Base-by-base conservation (phyloP, 2,113 vertebrate genomes). In the Oncorhynchus kisutch region DNA sequence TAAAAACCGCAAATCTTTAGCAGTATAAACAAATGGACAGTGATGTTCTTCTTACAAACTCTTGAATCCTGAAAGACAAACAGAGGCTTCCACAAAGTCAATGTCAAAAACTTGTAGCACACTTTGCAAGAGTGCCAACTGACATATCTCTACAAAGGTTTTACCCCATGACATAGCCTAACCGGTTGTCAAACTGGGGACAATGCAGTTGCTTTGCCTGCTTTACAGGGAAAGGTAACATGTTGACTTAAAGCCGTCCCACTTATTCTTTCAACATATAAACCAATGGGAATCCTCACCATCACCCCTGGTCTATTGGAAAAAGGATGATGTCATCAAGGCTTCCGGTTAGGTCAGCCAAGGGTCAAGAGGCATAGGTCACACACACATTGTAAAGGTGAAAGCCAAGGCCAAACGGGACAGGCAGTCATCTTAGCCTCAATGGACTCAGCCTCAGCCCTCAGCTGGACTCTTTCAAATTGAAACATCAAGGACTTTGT, bases 301-400 rank as follows among this genome's bases (percentile, higher is more conserved):
- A 99, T 99, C 97, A 94, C 97, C 98, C 91, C 98, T 98, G 97
- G 98, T 97, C 97, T 99, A 99, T 98, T 99, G 97, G 97, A 97
- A 99, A 99, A 96, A 98, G 98, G 98, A 94, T 97, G 98, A 94
- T 97, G 98, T 99, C 98, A 94, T 99, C 98, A 99, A 99, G 98
- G 98, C 98, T 99, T 99, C 97, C 96, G 96, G 97, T 99, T 98
- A 99, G 98, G 97, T 99, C 97, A 99, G 97, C 98, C 98, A 99
- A 98, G 96, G 98, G 96, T 97, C 98, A 99, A 97, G 98, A 96
- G 97, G 95, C 97, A 99, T 97, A 98, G 97, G 98, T 99, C 96
- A 99, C 94, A 94, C 94, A 94, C 97, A 99, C 96, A 99, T 98
- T 99, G 98, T 99, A 98, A 98, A 99, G 97, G 97, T 94, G 97